Conservation (phyloP, 2,113 vertebrate species). For the Eudyptes chrysolophus region DNA sequence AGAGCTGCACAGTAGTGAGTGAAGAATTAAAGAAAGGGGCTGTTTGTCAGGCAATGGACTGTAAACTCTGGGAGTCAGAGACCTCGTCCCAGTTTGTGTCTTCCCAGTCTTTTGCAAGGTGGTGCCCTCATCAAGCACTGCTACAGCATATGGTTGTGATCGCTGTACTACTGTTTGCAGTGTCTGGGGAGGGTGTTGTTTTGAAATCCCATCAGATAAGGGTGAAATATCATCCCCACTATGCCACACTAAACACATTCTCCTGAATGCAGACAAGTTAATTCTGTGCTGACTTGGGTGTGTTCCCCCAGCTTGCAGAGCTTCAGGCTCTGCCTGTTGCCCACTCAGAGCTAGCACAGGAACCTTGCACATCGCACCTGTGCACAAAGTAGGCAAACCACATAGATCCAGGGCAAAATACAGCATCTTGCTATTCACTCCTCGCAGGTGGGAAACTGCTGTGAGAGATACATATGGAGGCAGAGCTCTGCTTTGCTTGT, state of each 20-base stretch:
- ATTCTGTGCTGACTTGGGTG: not conserved
- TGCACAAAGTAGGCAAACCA: not conserved
- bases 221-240: not conserved
- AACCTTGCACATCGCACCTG: not conserved
- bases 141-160: not conserved
- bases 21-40: not conserved
- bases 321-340: not conserved
- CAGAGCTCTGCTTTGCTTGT: not conserved
- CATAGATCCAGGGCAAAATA: not conserved
- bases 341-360: not conserved
- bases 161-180: not conserved
- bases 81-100: not conserved
- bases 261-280: not conserved
- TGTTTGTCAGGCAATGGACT: not conserved
- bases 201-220: not conserved
- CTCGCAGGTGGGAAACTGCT: not conserved
- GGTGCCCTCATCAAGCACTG: not conserved
- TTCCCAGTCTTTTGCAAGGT: not conserved
- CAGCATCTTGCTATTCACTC: not conserved
- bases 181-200: not conserved
- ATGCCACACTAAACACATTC: not conserved
- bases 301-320: not conserved
- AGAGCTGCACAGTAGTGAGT: not conserved
- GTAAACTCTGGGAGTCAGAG: not conserved
- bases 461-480: not conserved